A percentile compares a stretch with the other conserved stretches of the same genome.
phyloP scores from a whole-genome alignment of 2,888 invertebrate species.

The Drosophila mayaguana region DNA sequence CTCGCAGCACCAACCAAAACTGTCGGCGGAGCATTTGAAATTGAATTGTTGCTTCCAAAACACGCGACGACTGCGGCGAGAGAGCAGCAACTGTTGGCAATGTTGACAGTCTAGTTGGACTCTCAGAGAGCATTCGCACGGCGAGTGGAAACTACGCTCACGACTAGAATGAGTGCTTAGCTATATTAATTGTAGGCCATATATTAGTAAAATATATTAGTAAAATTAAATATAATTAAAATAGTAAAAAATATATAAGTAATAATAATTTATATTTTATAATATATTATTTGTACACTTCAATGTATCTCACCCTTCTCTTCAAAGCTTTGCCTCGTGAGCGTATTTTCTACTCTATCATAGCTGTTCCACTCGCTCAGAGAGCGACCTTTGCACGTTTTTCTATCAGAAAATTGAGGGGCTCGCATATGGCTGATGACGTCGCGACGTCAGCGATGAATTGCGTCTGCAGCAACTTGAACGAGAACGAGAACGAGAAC shows the following conservation, averaged over 20 bases:
- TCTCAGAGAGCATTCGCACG: slow-evolving; percentile 34
- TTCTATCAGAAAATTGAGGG: slow-evolving; percentile 36
- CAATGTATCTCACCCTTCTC: too few relatives aligned
- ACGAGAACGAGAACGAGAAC: slow-evolving; percentile 13
- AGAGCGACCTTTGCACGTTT: slow-evolving; percentile 38
- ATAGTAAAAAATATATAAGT: background rate
- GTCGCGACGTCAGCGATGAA: slow-evolving; percentile 52
- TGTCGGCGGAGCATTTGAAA: slow-evolving; percentile 54
- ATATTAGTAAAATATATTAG: background rate
- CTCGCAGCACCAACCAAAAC: slow-evolving; percentile 41
- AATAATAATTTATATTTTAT: too few relatives aligned
- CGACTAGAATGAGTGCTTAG: background rate
- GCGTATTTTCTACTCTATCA: slow-evolving; percentile 12
- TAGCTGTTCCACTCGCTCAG: slow-evolving; percentile 2
- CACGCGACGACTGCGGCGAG: slow-evolving; percentile 44
- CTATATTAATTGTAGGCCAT: background rate
- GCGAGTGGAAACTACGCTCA: slow-evolving; percentile 14
- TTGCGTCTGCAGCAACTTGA: slow-evolving; percentile 16
- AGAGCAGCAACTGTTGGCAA: slow-evolving; percentile 33
- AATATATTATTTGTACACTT: background rate
- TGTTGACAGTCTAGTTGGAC: slow-evolving; percentile 26
- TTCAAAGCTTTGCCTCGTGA: background rate
- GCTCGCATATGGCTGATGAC: slow-evolving; percentile 50
- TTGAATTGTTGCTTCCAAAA: slow-evolving; percentile 73
- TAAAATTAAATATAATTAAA: too few relatives aligned